Base-by-base conservation (phyloP, 2,797 vertebrate species). In the Telmatherina bonti region DNA sequence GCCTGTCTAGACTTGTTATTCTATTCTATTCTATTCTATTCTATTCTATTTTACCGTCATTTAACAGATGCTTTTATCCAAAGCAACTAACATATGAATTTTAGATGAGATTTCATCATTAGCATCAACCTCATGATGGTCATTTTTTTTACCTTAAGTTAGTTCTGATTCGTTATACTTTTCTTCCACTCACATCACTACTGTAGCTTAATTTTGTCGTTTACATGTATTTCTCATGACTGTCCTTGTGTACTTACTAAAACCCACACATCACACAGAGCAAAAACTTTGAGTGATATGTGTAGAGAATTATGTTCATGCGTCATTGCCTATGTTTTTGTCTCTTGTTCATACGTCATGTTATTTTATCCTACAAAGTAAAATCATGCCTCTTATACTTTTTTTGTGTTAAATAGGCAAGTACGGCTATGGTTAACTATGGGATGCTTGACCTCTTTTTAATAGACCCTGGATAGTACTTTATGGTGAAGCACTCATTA, bases 211-310 rank as follows among this genome's bases (percentile, higher is more conserved):
- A 51, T 55, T 70, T 56, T 56, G 68, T 67, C 58, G 83, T 90
- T 90, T 88, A 87, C 66, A 47, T n/a, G 54, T 66, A 70, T 76
- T 79, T 62, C 76, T 71, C 73, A 24, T 31, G 67, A 62, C 83
- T 47, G 67, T 65, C 56, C 75, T 65, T 20, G 30, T 66, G 71
- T 86, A 78, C 83, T 88, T 89, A 87, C 49, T 70, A 30, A 43
- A 78, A 68, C 71, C 77, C 69, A 78, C 80, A 84, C 31, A 45
- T 52, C 73, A 81, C 81, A 88, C 59, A 67, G 72, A 45, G 49
- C 45, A 30, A 70, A 55, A 52, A 83, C 84, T 84, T 77, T 74
- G 65, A 51, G 62, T 45, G 62, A 67, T 79, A 56, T 72, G 67
- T 49, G 31, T 58, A 68, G 60, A 79, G 70, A 68, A 57, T 77